Percentiles rank a stretch among this genome's conserved stretches.
Evolutionary conservation across 2,797 vertebrate species (phyloP).

Genomic region (Melanogrammus aeglefinus): DNA sequence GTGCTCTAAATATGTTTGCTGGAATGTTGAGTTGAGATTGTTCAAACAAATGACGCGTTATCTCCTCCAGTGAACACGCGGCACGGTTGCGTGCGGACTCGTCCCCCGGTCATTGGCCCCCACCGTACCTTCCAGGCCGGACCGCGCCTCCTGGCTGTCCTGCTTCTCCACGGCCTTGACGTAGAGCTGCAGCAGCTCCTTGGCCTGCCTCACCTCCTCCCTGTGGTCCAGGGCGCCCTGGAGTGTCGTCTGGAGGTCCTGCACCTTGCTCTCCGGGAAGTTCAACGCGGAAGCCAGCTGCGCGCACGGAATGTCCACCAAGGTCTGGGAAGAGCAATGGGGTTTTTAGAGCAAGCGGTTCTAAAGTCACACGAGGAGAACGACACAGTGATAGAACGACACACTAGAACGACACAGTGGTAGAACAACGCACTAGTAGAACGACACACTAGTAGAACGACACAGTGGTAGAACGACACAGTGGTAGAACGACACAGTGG

Average conservation of each 20-base stretch:
- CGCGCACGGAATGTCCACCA: conserved; percentile 77
- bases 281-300: conserved; percentile 79
- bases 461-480: too few relatives aligned
- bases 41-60: neutral
- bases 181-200: conserved; percentile 86
- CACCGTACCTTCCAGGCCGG: conserved; percentile 47
- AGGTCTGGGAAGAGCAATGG: conserved; percentile 64
- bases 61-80: neutral
- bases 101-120: neutral
- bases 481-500: too few relatives aligned
- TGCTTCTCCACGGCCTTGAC: conserved; percentile 72
- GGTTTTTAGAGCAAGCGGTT: neutral
- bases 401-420: too few relatives aligned
- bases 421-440: too few relatives aligned
- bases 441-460: too few relatives aligned
- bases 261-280: conserved; percentile 65
- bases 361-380: neutral
- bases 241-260: conserved; percentile 80
- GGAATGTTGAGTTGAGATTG: neutral
- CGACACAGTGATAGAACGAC: neutral
- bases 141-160: conserved; percentile 28
- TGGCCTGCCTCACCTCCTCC: conserved; percentile 88
- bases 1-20: neutral
- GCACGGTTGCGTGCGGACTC: neutral
- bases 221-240: conserved; percentile 85